A percentile compares a stretch with the other conserved stretches of the same genome.
Evolutionary conservation across 2,797 vertebrate genomes (phyloP).

Genomic region (Bovichtus variegatus): DNA sequence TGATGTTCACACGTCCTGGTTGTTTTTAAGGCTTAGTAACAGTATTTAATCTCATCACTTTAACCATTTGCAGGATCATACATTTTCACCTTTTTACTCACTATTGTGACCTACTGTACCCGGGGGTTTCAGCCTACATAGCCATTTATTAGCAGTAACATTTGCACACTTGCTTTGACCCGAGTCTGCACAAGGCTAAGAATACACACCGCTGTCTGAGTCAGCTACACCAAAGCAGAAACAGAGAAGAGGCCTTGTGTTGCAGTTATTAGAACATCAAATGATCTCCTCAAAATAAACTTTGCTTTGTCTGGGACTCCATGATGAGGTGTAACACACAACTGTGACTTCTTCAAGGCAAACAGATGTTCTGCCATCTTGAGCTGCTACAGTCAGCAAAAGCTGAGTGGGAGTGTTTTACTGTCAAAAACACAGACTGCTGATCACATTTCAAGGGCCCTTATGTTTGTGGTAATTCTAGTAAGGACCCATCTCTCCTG

Average conservation of each 20-base stretch:
- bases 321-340: conserved; percentile 31
- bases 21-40: neutral
- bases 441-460: conserved; percentile 65
- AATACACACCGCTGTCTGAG: conserved; percentile 65
- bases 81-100: neutral
- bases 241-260: conserved; percentile 44
- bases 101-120: neutral
- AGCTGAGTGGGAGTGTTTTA: conserved; percentile 21
- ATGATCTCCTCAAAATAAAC: conserved; percentile 59
- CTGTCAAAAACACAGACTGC: conserved; percentile 52
- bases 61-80: neutral
- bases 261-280: conserved; percentile 60
- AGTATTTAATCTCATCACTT: conserved; percentile 1
- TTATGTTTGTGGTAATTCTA: conserved; percentile 79
- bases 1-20: neutral
- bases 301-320: conserved; percentile 38
- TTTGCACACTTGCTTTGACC: conserved; percentile 42
- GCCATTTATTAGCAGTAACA: conserved; percentile 35
- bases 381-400: conserved; percentile 36
- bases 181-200: conserved; percentile 51
- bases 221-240: conserved; percentile 58
- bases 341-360: conserved; percentile 45
- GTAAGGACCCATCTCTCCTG: conserved; percentile 64
- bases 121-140: neutral
- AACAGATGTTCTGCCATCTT: conserved; percentile 48